These are phyloP conservation scores for Piezodorus guildinii DNA, from an alignment of 1,140 invertebrate genomes.

Conservation along the genomic window DNA sequence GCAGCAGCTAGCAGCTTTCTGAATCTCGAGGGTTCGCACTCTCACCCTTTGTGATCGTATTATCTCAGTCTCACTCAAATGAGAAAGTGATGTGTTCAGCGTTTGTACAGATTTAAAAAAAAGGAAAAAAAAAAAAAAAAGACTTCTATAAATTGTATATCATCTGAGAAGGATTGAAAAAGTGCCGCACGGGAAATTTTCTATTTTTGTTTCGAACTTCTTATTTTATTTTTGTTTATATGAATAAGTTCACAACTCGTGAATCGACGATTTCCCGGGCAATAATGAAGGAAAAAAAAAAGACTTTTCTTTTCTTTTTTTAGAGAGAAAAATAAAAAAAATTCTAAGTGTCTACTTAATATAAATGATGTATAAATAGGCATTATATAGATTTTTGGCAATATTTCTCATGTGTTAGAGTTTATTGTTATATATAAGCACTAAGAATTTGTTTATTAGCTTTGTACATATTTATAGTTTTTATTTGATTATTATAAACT, in stretches of 20 bases:
- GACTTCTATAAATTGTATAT: conserved; percentile 13
- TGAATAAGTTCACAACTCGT: no score
- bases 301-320: background rate
- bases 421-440: conserved; percentile 16
- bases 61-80: conserved; percentile 6
- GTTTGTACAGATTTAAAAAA: conserved; percentile 9
- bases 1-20: background rate
- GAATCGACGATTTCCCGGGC: no score
- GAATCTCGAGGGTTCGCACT: background rate
- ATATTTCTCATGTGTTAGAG: conserved; percentile 16
- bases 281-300: no score
- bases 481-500: conserved; percentile 10
- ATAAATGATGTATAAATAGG: conserved; percentile 15
- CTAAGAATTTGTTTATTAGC: conserved; percentile 13
- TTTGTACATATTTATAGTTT: conserved; percentile 17
- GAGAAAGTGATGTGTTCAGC: conserved; percentile 15
- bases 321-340: background rate
- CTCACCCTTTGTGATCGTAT: conserved; percentile 10
- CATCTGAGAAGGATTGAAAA: background rate
- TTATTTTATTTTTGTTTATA: conserved; percentile 5
- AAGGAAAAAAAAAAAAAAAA: background rate
- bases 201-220: background rate
- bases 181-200: background rate
- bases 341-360: conserved; percentile 8
- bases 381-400: conserved; percentile 13